Evolutionary conservation across 2,113 vertebrate genomes (phyloP), one percentile per base, ranked within the genome.

Genomic region (Pelmatolapia mariae): DNA sequence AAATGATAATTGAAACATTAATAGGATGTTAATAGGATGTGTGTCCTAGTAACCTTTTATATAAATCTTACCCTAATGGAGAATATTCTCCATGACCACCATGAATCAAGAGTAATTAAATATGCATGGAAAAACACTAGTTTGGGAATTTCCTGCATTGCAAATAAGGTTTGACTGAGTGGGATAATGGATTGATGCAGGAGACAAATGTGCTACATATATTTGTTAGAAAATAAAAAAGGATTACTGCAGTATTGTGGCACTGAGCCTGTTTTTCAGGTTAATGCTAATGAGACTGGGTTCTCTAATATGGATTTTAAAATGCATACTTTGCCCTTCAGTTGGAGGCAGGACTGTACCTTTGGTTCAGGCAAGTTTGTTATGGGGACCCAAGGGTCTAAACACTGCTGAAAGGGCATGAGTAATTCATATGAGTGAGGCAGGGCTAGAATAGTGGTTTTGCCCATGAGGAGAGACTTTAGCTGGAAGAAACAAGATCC

Each of bases 1-100:
- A 93, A 94, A 93, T 89, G 86, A 96, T 95, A 94, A 96, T 96
- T 96, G 89, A 95, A 96, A 94, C 93, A 95, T 95, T 95, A 95
- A 96, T 96, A 93, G 93, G 93, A 89, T 89, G 63, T 91, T 95
- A 96, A 95, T 95, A 93, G 94, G 90, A 87, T 91, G 86, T 86
- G 93, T 93, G 94, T 96, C 96, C 94, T 43, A 79, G 89, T 96
- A 95, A 96, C 96, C 95, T 96, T 96, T 96, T 94, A 94, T 93
- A 96, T 96, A 95, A 96, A 96, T 96, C 91, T 95, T 4, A 19
- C 33, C 33, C 22, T 94, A 94, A 95, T 89, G 83, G 86, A 81
- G 85, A 90, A 91, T 89, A 91, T 92, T 94, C 86, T 88, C 89
- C 80, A 88, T 91, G 93, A 95, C 92, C 89, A 93, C 87, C 83